These are phyloP conservation scores for Drosophila rhopaloa DNA, from an alignment of 1,140 invertebrate species.

Conservation along the genomic window DNA sequence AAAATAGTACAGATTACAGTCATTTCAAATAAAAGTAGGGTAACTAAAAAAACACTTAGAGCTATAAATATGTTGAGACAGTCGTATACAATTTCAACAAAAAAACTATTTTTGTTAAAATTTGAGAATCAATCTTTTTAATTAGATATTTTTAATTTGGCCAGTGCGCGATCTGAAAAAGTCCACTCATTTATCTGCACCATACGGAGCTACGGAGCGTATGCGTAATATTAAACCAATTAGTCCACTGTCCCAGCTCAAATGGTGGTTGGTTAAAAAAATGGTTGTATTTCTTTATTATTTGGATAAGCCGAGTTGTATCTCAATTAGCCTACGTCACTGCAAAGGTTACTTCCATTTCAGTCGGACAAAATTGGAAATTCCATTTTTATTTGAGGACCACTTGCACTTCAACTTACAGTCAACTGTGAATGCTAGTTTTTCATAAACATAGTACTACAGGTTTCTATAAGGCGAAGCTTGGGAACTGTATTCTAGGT, in stretches of 20 bases:
- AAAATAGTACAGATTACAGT: too few species aligned
- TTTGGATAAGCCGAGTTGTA: neutral
- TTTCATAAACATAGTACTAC: too few species aligned
- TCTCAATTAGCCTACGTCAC: slow-evolving; percentile 1
- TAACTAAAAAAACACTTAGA: too few species aligned
- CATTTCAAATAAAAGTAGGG: too few species aligned
- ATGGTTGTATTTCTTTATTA: neutral
- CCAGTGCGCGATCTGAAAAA: neutral
- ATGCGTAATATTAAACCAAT: slow-evolving; percentile 44
- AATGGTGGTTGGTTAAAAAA: neutral
- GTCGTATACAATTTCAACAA: too few species aligned
- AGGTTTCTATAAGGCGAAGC: too few species aligned
- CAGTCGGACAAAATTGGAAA: neutral
- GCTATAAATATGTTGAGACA: too few species aligned
- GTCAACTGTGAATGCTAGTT: too few species aligned
- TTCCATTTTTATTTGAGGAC: neutral
- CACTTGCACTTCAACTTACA: too few species aligned
- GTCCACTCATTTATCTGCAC: slow-evolving; percentile 5
- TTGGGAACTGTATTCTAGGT: too few species aligned
- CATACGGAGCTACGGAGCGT: slow-evolving; percentile 1
- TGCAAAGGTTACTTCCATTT: neutral
- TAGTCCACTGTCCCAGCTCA: slow-evolving; percentile 2
- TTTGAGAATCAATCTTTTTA: too few species aligned
- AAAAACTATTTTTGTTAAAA: too few species aligned
- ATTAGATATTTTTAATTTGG: slow-evolving; percentile 5